These are phyloP conservation scores for Conistra vaccinii DNA, from an alignment of 2,888 invertebrate species.

Conservation along the genomic window DNA sequence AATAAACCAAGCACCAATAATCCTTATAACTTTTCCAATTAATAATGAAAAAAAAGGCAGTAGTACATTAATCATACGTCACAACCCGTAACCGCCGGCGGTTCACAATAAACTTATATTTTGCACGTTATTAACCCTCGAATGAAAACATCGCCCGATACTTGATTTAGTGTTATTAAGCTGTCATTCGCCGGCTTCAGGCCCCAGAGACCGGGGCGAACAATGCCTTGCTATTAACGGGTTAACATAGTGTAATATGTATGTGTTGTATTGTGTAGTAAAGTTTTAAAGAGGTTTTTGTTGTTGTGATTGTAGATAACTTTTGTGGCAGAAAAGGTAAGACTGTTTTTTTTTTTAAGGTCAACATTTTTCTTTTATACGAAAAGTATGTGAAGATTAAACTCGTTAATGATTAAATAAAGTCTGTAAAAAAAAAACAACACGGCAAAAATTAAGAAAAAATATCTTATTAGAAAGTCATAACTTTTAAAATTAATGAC, in stretches of 20 bases:
- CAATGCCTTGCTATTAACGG: constrained; percentile 80
- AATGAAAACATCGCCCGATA: constrained; percentile 79
- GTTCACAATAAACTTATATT: constrained; percentile 78
- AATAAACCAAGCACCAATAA: constrained; percentile 35
- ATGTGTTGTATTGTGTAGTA: constrained; percentile 33
- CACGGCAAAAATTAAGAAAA: too few relatives aligned
- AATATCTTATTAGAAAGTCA: too few relatives aligned
- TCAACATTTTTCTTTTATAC: too few relatives aligned
- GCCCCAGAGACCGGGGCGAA: constrained; percentile 67
- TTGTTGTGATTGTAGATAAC: background rate
- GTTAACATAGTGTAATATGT: constrained; percentile 64
- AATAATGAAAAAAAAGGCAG: constrained; percentile 55
- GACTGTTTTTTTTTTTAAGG: too few relatives aligned
- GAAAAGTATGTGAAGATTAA: too few relatives aligned
- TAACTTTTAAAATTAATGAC: too few relatives aligned
- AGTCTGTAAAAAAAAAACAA: too few relatives aligned
- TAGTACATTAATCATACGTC: constrained; percentile 62
- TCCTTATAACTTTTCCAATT: constrained; percentile 62
- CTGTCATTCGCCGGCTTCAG: constrained; percentile 80
- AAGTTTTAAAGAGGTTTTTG: constrained; percentile 48
- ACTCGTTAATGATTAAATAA: too few relatives aligned
- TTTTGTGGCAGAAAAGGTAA: background rate
- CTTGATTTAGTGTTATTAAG: constrained; percentile 88
- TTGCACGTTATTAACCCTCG: constrained; percentile 76
- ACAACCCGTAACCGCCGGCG: constrained; percentile 53